Evolutionary conservation across 2,888 invertebrate genomes (phyloP).

Genomic region (Onchidella celtica): DNA sequence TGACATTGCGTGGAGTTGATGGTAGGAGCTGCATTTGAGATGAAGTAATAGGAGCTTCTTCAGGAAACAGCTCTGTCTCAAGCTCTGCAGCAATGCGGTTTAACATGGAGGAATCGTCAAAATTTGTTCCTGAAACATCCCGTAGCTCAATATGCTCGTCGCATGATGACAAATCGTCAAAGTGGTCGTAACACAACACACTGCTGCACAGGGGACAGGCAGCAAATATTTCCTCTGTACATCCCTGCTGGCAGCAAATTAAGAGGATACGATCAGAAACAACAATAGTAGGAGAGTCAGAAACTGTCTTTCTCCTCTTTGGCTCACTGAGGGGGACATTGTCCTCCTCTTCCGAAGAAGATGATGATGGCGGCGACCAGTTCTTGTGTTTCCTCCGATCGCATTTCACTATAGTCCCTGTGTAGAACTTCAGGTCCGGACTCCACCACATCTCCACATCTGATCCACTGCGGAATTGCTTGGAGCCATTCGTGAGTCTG

Average conservation of each 20-base stretch:
- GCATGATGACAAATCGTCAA: background rate
- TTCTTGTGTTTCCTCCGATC: background rate
- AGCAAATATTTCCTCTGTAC: background rate
- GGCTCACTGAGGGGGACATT: background rate
- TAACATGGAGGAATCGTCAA: background rate
- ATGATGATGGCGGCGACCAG: background rate
- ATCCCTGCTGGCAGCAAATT: background rate
- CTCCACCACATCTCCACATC: background rate
- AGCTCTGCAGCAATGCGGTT: background rate
- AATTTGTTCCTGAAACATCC: background rate
- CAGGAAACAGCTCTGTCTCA: background rate
- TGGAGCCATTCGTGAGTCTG: background rate
- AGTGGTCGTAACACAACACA: background rate
- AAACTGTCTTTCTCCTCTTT: background rate
- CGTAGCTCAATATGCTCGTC: background rate
- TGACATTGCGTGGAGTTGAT: background rate
- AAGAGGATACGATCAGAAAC: background rate
- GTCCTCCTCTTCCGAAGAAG: background rate
- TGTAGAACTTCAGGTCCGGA: background rate
- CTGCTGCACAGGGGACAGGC: background rate
- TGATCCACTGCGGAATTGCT: background rate
- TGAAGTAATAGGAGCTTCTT: background rate
- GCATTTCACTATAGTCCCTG: background rate
- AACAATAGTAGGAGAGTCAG: background rate
- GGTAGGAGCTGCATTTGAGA: background rate